A percentile compares a stretch with the other conserved stretches of the same genome.
Conservation (phyloP, 2,113 vertebrate genomes). For the Gavialis gangeticus region DNA sequence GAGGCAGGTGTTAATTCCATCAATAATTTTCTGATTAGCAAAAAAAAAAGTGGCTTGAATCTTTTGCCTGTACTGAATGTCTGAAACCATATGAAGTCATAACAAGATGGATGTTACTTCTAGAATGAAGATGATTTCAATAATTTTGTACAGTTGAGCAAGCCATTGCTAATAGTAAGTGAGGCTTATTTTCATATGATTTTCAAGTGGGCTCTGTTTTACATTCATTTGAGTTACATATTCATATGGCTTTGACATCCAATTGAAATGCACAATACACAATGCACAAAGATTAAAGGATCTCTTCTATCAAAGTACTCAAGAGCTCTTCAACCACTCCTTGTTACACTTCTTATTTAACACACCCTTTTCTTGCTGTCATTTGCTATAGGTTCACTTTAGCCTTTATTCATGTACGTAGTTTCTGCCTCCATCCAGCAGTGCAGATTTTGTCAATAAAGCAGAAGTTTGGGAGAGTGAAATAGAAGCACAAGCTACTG, state of each 20-base stretch:
- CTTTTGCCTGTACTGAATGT: neutral
- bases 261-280: neutral
- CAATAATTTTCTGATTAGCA: neutral
- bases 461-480: constrained; percentile 21
- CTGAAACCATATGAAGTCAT: neutral
- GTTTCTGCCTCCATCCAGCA: neutral
- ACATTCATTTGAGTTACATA: neutral
- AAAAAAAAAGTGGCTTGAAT: neutral
- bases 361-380: neutral
- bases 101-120: neutral
- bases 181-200: neutral
- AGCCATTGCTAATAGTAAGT: neutral
- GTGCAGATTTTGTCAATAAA: neutral
- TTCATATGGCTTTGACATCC: neutral
- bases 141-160: rapidly evolving
- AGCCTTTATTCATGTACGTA: neutral
- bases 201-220: neutral
- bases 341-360: constrained; percentile 12
- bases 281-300: constrained; percentile 3
- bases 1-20: neutral
- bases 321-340: constrained; percentile 6
- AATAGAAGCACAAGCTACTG: constrained; percentile 15
- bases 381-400: neutral
- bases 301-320: neutral
- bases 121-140: neutral